Evolutionary conservation across 2,113 vertebrate genomes (phyloP).

Genomic region (Planiliza haematocheilus): DNA sequence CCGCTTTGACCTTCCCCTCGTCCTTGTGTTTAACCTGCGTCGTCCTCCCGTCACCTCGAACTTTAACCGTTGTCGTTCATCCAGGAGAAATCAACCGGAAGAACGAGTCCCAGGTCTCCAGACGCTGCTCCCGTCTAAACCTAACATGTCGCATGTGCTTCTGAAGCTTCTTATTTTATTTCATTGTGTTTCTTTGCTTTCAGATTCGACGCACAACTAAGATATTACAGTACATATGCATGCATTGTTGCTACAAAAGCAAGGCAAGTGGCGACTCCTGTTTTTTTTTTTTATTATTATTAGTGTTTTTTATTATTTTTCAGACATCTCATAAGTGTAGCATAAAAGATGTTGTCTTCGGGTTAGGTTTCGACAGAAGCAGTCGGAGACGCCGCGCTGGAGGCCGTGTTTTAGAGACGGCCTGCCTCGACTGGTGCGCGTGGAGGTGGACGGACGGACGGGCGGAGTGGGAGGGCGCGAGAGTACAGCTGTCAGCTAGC

Average conservation of each 20-base stretch:
- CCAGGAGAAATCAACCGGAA: not conserved
- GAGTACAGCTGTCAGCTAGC: conserved; percentile 34
- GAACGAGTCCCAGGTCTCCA: conserved; percentile 7
- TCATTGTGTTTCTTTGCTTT: conserved; percentile 2
- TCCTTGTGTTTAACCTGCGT: not conserved
- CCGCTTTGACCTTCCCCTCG: too few species aligned
- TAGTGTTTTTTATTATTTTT: conserved; percentile 33
- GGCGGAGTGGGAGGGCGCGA: conserved; percentile 44
- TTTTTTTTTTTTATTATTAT: conserved; percentile 5
- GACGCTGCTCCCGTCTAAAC: conserved; percentile 44
- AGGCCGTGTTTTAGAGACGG: conserved; percentile 4
- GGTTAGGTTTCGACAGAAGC: conserved; percentile 49
- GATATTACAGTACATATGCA: conserved; percentile 57
- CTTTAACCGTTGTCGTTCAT: not conserved
- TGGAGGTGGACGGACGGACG: conserved; percentile 50
- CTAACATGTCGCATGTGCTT: conserved; percentile 28
- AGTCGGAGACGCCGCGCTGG: conserved; percentile 13
- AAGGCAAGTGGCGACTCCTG: conserved; percentile 49
- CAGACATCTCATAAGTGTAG: conserved; percentile 54
- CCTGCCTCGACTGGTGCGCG: conserved; percentile 40
- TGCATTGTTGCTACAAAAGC: conserved; percentile 68
- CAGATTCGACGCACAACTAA: conserved; percentile 44
- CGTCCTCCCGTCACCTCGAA: not conserved
- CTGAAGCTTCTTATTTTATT: conserved; percentile 19
- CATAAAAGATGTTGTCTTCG: conserved; percentile 47